Base-by-base conservation (phyloP, 2,797 vertebrate genomes). In the Falco rusticolus region DNA sequence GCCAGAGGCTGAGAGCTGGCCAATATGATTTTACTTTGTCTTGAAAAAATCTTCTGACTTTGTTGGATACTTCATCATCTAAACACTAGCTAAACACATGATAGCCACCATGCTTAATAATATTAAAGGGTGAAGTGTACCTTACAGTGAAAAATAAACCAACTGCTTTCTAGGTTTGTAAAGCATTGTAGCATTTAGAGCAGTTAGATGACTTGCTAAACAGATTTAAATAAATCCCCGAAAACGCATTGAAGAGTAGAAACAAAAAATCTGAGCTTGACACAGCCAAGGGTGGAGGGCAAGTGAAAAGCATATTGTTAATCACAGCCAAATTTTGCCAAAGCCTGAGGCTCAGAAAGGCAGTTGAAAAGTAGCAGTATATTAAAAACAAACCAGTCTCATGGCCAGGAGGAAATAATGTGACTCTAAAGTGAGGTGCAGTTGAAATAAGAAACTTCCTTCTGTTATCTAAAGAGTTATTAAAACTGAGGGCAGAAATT, bases 401-500 rank as follows among this genome's bases (percentile, higher is more conserved):
- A 63, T 69, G 76, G 76, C 65, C 72, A 59, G 80, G 59, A 94
- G 84, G 87, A 85, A 97, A 81, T 75, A 84, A 78, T 53, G 50
- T 0, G 0, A 65, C 39, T 61, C 60, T 50, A 9, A 91, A 91
- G 48, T 41, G 56, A 87, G n/a, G 61, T 3, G 3, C 50, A 65
- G 54, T 24, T 91, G 48, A 95, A 96, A 97, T 75, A 61, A 92
- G 63, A 93, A 93, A 94, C 31, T 34, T 20, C 61, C 61, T 64
- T 85, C 34, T 56, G 59, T 75, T 89, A 41, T 90, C 48, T 93
- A 45, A 94, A 87, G 77, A 64, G 33, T 90, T 95, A 92, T 80
- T 95, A 87, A 87, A 95, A 89, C 43, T 51, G n/a, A 92, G 41
- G 65, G 20, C 16, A 92, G 76, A 87, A 94, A 84, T 93, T 74